Evolutionary conservation across 1,140 invertebrate species (phyloP).

Genomic region (Elymnias hypermnestra): DNA sequence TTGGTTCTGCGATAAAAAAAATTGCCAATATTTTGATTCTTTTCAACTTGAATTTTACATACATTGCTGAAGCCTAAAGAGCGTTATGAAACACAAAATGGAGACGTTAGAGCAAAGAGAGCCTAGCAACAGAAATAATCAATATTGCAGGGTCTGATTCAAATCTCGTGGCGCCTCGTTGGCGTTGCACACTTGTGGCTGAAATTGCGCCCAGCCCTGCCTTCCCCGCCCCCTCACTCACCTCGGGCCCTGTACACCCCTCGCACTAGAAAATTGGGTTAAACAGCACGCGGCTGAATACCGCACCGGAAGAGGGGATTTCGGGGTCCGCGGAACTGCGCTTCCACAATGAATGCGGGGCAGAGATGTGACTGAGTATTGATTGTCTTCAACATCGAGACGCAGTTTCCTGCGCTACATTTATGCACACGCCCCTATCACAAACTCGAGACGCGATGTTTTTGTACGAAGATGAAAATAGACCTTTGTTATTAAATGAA

Average conservation of each 20-base stretch:
- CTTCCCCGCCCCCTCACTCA: constrained; percentile 28
- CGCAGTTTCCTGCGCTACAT: constrained; percentile 40
- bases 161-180: constrained; percentile 59
- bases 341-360: constrained; percentile 67
- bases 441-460: constrained; percentile 1
- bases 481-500: too few species aligned
- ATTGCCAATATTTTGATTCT: too few species aligned
- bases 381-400: constrained; percentile 63
- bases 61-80: too few species aligned
- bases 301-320: constrained; percentile 69
- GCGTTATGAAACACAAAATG: constrained; percentile 1
- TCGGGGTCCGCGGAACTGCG: constrained; percentile 64
- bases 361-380: constrained; percentile 71
- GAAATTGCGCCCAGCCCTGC: constrained; percentile 51
- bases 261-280: constrained; percentile 72
- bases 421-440: constrained; percentile 35
- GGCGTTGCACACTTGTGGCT: constrained; percentile 67
- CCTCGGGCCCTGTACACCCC: constrained; percentile 53
- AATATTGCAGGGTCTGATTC: constrained; percentile 69
- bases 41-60: too few species aligned
- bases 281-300: constrained; percentile 68
- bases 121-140: constrained; percentile 59
- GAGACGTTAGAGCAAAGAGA: constrained; percentile 20
- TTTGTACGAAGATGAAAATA: too few species aligned
- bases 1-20: background rate